phyloP scores from a whole-genome alignment of 2,113 vertebrate genomes.

The Tachysurus fulvidraco region DNA sequence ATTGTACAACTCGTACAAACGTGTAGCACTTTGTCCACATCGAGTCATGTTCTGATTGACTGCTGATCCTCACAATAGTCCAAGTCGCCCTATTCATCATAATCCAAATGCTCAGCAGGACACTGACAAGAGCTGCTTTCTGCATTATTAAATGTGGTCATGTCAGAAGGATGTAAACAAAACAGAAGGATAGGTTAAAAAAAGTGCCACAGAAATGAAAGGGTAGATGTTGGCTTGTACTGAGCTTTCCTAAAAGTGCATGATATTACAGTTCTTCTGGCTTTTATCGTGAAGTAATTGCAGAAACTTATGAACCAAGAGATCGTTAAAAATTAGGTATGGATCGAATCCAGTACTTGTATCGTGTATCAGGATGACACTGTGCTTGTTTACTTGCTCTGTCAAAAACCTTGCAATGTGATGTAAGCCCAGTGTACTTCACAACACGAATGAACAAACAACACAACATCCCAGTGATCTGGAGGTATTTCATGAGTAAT shows the following conservation, averaged over 20 bases:
- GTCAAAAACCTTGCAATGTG: not conserved
- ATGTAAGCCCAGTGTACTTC: not conserved
- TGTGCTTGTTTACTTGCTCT: not conserved
- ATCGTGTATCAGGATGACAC: not conserved
- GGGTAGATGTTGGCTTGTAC: not conserved
- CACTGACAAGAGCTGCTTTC: slow-evolving; percentile 24
- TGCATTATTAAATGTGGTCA: slow-evolving; percentile 32
- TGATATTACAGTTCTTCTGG: not conserved
- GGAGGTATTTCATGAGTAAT: not conserved
- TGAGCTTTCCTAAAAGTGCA: not conserved
- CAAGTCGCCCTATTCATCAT: slow-evolving; percentile 20
- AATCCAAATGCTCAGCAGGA: slow-evolving; percentile 28
- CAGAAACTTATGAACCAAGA: not conserved
- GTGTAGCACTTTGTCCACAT: not conserved
- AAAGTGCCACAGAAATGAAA: not conserved
- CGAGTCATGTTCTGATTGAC: slow-evolving; percentile 23
- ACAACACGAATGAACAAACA: not conserved
- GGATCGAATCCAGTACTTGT: not conserved
- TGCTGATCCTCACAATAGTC: slow-evolving; percentile 9
- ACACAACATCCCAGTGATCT: not conserved
- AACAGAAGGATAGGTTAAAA: not conserved
- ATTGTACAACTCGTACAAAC: not conserved
- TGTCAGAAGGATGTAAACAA: not conserved
- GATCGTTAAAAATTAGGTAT: not conserved
- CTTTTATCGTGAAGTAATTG: not conserved